A percentile compares a stretch with the other conserved stretches of the same genome.
These are phyloP conservation scores for Megaceryle maxima DNA, from an alignment of 2,113 vertebrate genomes.

Conservation along the genomic window DNA sequence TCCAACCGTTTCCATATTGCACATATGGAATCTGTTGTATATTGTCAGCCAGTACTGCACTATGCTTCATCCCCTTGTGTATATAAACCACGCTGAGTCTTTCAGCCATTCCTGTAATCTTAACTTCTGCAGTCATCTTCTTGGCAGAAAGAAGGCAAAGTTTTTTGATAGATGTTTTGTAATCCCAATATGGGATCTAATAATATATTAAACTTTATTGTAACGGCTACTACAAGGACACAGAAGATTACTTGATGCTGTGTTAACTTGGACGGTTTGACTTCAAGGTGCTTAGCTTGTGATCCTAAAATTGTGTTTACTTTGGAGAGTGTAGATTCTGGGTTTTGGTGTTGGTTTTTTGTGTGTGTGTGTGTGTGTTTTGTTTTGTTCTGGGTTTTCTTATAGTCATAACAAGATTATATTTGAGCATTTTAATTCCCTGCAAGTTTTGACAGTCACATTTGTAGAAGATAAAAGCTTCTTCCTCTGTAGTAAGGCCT, in stretches of 20 bases:
- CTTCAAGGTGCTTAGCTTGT: background rate
- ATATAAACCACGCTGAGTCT: background rate
- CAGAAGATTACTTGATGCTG: background rate
- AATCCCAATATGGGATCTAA: background rate
- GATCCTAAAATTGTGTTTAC: background rate
- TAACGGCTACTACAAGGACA: background rate
- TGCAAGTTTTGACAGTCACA: background rate
- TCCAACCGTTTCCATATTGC: background rate
- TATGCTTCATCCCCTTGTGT: background rate
- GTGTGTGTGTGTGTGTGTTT: background rate
- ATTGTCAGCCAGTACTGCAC: background rate
- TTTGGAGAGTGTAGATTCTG: background rate
- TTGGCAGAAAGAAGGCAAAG: background rate
- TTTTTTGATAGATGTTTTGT: background rate
- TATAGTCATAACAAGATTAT: background rate
- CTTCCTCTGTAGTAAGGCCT: background rate
- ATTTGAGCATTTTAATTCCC: background rate
- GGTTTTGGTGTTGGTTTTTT: too few relatives aligned
- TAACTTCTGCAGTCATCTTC: background rate
- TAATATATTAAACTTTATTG: background rate
- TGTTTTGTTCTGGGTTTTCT: background rate
- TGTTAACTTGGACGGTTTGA: background rate
- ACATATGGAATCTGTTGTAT: slow-evolving; percentile 32
- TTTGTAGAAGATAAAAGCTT: slow-evolving; percentile 3
- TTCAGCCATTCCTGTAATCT: background rate